phyloP scores from a whole-genome alignment of 2,113 vertebrate genomes.

The Chrysemys picta region DNA sequence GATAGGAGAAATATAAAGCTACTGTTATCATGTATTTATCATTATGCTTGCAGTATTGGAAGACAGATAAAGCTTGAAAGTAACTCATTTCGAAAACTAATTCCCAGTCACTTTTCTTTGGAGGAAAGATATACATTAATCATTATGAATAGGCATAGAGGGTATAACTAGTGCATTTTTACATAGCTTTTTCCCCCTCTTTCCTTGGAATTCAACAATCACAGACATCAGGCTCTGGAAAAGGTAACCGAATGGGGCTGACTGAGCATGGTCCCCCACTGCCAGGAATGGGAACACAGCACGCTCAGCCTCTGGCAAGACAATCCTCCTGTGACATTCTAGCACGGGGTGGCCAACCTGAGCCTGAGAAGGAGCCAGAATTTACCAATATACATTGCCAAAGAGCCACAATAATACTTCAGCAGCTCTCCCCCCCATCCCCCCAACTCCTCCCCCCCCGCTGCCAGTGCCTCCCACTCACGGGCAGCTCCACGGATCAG shows the following conservation, averaged over 20 bases:
- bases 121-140: conserved; percentile 55
- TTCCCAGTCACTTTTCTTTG: conserved; percentile 51
- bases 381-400: no score
- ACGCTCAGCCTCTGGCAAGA: background rate
- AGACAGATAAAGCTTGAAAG: conserved; percentile 29
- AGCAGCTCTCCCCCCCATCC: no score
- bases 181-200: background rate
- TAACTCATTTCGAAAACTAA: conserved; percentile 59
- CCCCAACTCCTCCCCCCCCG: rapidly evolving
- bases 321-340: background rate
- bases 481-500: no score
- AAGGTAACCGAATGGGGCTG: background rate
- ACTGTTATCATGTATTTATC: background rate
- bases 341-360: background rate
- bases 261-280: no score
- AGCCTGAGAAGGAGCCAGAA: no score
- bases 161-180: conserved; percentile 5
- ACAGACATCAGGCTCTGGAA: background rate
- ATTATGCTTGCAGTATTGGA: conserved; percentile 26
- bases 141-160: conserved; percentile 38
- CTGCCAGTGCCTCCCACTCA: no score
- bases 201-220: background rate
- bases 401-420: no score
- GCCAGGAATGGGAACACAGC: background rate
- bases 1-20: background rate